These are phyloP conservation scores for Flexamia atlantica DNA, from an alignment of 2,888 invertebrate genomes.

Conservation along the genomic window DNA sequence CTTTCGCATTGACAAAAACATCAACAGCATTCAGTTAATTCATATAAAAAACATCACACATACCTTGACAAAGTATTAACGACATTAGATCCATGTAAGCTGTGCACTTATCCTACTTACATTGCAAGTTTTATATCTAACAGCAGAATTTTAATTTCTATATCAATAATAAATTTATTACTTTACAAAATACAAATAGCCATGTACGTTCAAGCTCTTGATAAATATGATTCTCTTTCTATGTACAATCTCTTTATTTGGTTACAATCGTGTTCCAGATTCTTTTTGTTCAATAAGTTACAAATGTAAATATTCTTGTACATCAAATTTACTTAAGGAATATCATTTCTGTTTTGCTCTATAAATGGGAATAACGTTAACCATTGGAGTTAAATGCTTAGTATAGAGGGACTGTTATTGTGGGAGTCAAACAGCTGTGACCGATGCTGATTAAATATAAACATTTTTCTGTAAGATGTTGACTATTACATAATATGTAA, in stretches of 20 bases:
- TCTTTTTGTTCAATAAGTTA: neutral
- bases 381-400: constrained; percentile 34
- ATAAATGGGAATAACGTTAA: constrained; percentile 20
- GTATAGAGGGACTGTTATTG: neutral
- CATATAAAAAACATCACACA: constrained; percentile 36
- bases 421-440: neutral
- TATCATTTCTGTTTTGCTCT: neutral
- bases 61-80: neutral
- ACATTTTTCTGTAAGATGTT: too few species aligned
- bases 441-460: neutral
- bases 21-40: neutral
- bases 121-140: constrained; percentile 40
- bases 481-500: too few species aligned
- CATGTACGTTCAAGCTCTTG: constrained; percentile 40
- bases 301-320: neutral
- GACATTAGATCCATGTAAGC: constrained; percentile 6
- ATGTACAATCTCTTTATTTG: constrained; percentile 35
- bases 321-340: constrained; percentile 10
- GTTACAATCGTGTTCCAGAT: constrained; percentile 23
- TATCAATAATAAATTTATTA: constrained; percentile 10
- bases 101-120: constrained; percentile 51
- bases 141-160: constrained; percentile 5
- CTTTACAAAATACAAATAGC: constrained; percentile 54
- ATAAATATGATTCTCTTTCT: constrained; percentile 48
- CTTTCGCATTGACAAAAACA: neutral